Evolutionary conservation across 2,797 vertebrate genomes (phyloP).

Genomic region (Sebastes taczanowskii): DNA sequence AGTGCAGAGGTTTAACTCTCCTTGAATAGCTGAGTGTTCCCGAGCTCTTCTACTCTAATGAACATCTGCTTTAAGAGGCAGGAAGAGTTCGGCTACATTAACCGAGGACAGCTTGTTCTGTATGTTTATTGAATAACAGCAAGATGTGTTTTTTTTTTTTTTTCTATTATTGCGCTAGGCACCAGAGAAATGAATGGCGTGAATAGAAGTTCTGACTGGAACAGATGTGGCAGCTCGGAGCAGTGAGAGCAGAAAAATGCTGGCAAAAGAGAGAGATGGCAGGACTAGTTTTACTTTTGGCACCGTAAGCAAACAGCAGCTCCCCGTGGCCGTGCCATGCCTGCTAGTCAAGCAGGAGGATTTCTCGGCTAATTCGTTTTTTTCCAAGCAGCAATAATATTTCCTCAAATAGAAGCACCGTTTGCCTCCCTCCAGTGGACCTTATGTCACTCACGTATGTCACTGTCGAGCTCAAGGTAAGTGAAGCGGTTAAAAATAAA

Average conservation of each 20-base stretch:
- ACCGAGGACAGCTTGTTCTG: constrained; percentile 33
- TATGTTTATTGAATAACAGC: constrained; percentile 44
- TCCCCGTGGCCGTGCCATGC: background rate
- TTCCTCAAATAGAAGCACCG: constrained; percentile 16
- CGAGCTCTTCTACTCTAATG: constrained; percentile 13
- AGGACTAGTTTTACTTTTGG: constrained; percentile 30
- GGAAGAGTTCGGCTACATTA: constrained; percentile 22
- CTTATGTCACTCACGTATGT: background rate
- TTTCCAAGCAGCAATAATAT: background rate
- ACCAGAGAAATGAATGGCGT: constrained; percentile 36
- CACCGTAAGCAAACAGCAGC: constrained; percentile 39
- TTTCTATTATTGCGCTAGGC: background rate
- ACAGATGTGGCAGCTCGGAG: constrained; percentile 43
- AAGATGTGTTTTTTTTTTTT: background rate
- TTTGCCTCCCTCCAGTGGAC: constrained; percentile 7
- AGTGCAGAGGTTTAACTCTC: constrained; percentile 15
- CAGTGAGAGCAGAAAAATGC: constrained; percentile 14
- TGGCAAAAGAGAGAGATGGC: constrained; percentile 8
- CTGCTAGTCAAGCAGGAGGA: constrained; percentile 21
- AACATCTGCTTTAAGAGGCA: constrained; percentile 38
- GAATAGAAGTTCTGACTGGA: constrained; percentile 38
- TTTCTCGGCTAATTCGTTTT: constrained; percentile 39
- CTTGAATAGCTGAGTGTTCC: constrained; percentile 20
- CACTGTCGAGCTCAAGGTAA: constrained; percentile 8
- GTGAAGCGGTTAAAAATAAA: constrained; percentile 43